Base-by-base conservation (phyloP, 2,113 vertebrate species). In the Gallinago undulata region DNA sequence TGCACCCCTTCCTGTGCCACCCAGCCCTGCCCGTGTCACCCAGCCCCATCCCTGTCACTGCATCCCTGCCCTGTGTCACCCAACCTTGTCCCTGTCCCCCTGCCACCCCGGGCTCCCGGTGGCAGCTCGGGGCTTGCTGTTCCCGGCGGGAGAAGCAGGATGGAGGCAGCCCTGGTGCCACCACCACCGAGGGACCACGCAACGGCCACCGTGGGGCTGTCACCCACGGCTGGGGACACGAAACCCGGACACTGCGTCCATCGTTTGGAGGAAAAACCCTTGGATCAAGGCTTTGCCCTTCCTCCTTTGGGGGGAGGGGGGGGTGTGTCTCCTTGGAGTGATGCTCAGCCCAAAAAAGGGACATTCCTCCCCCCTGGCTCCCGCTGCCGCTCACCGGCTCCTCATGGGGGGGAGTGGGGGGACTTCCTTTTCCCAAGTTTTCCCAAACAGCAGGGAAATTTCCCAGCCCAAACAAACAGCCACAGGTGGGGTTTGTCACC, bases 391-490 rank as follows among this genome's bases (percentile, higher is more conserved):
- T 25, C 6, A 2, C 10, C 1, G 1, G 35, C 41, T 78, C 6
- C 0, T 9, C 47, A 19, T 19, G 47, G 0, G 1, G 3, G 2
- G 37, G 41, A 12, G 41, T 43, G 41, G 11, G 41, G 11, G n/a
- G 35, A 50, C 62, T 79, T 78, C 75, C 70, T 92, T 88, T 85
- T 56, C 85, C 66, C 28, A 67, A 93, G 69, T 93, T 94, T 88
- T 87, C 91, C 57, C 75, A 63, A 28, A 78, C 0, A 6, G 31
- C 47, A 68, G 75, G 70, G 87, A 87, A 83, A 83, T 96, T 92
- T 96, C 91, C 78, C 94, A 64, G 70, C 72, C 91, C 89, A 82
- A 90, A 66, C 78, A 76, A 80, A 55, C 81, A 85, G 76, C 64
- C 57, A 68, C 89, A 78, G 12, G 1, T 64, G 89, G 70, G 87